Base-by-base conservation (phyloP, 2,888 invertebrate species). In the Drosophila phalerata region DNA sequence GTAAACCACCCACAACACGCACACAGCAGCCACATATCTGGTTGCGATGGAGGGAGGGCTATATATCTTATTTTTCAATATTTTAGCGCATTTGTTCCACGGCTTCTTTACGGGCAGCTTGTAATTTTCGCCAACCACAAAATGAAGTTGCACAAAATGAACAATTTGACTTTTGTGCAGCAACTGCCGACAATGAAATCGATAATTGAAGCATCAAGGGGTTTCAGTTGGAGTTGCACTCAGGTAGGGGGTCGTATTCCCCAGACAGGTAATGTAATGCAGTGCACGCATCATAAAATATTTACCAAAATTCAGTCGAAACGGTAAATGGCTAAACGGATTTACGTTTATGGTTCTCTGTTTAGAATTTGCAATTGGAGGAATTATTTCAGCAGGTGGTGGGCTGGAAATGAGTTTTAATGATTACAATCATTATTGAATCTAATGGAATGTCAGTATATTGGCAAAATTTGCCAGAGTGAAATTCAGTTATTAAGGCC, bases 81-180 rank as follows among this genome's bases (percentile, higher is more conserved):
- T 67, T 78, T 79, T 71, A 45, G 64, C 58, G 53, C 66, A 66
- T 63, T 69, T 65, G 69, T 58, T 55, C 56, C 48, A 53, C 69
- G 72, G 62, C 62, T 77, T 81, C 77, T 72, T 72, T 69, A 62
- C 67, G 77, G 65, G 66, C 71, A 56, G 83, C 79, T 77, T 69
- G 85, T 69, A 80, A 82, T 78, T 82, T 82, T 66, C 72, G 30
- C 58, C 49, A 47, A 34, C 79, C 79, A 68, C 75, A 71, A 75
- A 81, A 81, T 86, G 76, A 81, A 81, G 68, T 83, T 80, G 51
- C 79, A 78, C 68, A 69, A 79, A 78, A 69, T 75, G 66, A 64
- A 64, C 69, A 78, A 73, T 79, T 77, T 70, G 75, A 85, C 76
- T 82, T 82, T 71, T 74, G 60, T 70, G 74, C 73, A 43, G 37